These are phyloP conservation scores for Patella ulyssiponensis DNA, from an alignment of 2,888 invertebrate genomes.

Conservation along the genomic window DNA sequence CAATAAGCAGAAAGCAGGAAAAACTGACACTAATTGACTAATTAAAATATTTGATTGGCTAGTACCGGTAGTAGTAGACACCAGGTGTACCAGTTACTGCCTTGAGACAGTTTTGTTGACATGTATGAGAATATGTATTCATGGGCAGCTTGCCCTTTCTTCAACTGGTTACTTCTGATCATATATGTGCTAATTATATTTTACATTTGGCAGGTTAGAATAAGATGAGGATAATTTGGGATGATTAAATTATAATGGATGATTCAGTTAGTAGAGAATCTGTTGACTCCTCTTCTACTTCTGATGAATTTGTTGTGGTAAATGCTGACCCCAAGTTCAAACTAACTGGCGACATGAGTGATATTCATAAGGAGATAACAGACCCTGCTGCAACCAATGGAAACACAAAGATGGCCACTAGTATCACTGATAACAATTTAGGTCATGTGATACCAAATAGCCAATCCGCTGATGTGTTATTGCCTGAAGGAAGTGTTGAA, in stretches of 20 bases:
- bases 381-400: constrained; percentile 34
- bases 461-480: constrained; percentile 52
- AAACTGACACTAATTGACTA: too few relatives aligned
- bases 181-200: not conserved
- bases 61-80: too few relatives aligned
- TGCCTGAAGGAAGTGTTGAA: constrained; percentile 22
- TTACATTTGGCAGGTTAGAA: not conserved
- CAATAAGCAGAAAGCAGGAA: too few relatives aligned
- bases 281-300: constrained; percentile 80
- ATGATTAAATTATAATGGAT: constrained; percentile 58
- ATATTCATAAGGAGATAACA: constrained; percentile 68
- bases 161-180: too few relatives aligned
- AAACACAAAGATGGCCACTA: constrained; percentile 14
- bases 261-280: constrained; percentile 78
- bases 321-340: constrained; percentile 77
- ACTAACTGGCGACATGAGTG: constrained; percentile 79
- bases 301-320: constrained; percentile 82
- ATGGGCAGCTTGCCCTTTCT: too few relatives aligned
- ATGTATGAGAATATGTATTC: too few relatives aligned
- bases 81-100: too few relatives aligned
- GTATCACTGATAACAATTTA: constrained; percentile 29
- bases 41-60: too few relatives aligned
- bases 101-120: too few relatives aligned
- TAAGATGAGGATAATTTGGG: constrained; percentile 7
- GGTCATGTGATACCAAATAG: constrained; percentile 38